A percentile compares a stretch with the other conserved stretches of the same genome.
Conservation (phyloP, 2,888 invertebrate genomes). For the Reticulitermes lucifugus region DNA sequence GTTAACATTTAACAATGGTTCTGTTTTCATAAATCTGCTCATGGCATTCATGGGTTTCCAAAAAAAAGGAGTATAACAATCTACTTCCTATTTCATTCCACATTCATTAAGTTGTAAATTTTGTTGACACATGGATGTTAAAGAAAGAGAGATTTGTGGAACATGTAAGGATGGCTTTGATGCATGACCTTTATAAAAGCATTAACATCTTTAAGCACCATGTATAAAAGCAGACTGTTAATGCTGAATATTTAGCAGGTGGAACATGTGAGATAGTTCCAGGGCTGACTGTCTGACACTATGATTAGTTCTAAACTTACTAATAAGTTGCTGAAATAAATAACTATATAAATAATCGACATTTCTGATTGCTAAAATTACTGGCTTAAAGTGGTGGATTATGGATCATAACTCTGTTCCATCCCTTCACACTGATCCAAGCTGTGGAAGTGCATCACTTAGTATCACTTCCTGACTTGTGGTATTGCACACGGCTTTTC, state of each 20-base stretch:
- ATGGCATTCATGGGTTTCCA: too few species aligned
- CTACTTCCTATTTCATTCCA: too few species aligned
- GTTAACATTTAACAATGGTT: too few species aligned
- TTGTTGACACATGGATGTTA: too few species aligned
- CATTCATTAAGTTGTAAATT: too few species aligned
- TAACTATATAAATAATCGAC: slow-evolving; percentile 36
- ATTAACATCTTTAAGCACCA: slow-evolving; percentile 25
- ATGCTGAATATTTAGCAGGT: too few species aligned
- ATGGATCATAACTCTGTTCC: background rate
- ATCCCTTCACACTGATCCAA: background rate
- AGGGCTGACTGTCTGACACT: background rate
- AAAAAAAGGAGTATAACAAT: too few species aligned
- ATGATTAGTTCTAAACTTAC: background rate
- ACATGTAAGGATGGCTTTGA: too few species aligned
- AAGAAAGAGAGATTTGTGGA: too few species aligned
- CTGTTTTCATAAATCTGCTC: too few species aligned
- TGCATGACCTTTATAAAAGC: background rate
- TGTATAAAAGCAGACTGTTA: background rate
- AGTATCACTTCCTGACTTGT: slow-evolving; percentile 28
- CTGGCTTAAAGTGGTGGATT: slow-evolving; percentile 29
- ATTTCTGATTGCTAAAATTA: slow-evolving; percentile 19
- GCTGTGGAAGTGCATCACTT: background rate
- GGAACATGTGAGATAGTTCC: background rate
- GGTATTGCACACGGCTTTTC: slow-evolving; percentile 40
- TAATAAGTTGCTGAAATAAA: slow-evolving; percentile 33